Percentiles rank a stretch among this genome's conserved stretches.
Conservation (phyloP, 2,797 vertebrate genomes). For the Sebastes reedi region DNA sequence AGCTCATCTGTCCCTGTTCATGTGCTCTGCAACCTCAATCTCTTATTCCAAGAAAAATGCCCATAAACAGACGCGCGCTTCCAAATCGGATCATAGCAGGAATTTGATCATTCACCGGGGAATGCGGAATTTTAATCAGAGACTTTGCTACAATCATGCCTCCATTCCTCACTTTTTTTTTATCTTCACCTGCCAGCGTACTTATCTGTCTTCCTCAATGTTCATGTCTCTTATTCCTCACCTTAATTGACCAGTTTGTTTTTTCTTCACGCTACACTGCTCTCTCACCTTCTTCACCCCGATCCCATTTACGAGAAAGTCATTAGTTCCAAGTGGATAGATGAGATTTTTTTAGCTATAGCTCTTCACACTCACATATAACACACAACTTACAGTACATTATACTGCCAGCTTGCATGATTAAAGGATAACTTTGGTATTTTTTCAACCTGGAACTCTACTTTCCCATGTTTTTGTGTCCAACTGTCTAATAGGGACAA, state of each 20-base stretch:
- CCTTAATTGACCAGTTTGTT: not conserved
- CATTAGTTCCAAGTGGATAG: not conserved
- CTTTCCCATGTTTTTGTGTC: no score
- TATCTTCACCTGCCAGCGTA: not conserved
- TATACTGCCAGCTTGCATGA: not conserved
- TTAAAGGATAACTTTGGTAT: not conserved
- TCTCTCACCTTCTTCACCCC: not conserved
- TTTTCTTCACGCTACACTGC: not conserved
- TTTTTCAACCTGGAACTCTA: no score
- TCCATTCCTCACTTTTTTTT: not conserved
- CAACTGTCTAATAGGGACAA: no score
- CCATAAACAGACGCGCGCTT: constrained; percentile 27
- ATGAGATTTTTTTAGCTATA: not conserved
- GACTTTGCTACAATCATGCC: not conserved
- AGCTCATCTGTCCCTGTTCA: constrained; percentile 11
- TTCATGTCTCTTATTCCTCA: not conserved
- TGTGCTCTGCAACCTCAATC: constrained; percentile 42
- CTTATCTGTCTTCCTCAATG: not conserved
- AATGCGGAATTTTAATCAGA: constrained; percentile 22
- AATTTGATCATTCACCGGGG: constrained; percentile 17
- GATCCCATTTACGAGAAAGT: not conserved
- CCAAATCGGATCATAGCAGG: constrained; percentile 37
- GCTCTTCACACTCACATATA: not conserved
- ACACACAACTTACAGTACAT: not conserved
- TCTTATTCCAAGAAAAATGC: constrained; percentile 43